Conservation (phyloP, 2,113 vertebrate genomes). For the Hippocampus barbouri region DNA sequence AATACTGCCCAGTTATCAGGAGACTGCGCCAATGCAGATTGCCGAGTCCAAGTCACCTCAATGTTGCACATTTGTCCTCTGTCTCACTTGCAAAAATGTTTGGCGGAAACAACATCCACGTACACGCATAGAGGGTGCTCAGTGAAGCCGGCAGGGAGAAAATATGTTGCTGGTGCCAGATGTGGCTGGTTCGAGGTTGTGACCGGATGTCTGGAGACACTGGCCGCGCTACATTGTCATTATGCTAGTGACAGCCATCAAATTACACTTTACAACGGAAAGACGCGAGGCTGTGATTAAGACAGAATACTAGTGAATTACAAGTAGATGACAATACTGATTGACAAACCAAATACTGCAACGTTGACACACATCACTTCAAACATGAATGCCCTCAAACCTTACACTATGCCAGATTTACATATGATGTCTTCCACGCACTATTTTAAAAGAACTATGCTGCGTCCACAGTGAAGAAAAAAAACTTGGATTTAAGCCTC, state of each 20-base stretch:
- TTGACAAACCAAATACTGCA: conserved; percentile 50
- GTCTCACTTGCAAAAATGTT: not conserved
- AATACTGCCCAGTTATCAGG: conserved; percentile 12
- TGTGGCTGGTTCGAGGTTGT: conserved; percentile 47
- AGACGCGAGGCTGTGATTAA: conserved; percentile 31
- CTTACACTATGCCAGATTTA: conserved; percentile 50
- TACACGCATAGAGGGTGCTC: conserved; percentile 10
- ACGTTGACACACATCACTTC: conserved; percentile 37
- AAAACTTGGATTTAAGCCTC: conserved; percentile 30
- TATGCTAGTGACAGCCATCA: conserved; percentile 56
- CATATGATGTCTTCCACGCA: conserved; percentile 34
- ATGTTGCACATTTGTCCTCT: not conserved
- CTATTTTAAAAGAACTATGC: conserved; percentile 38
- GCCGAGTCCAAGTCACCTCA: not conserved
- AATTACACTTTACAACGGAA: conserved; percentile 36
- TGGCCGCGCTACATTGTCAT: conserved; percentile 63
- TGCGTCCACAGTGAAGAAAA: conserved; percentile 37
- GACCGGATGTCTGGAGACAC: conserved; percentile 42
- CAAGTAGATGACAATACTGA: conserved; percentile 54
- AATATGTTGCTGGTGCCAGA: conserved; percentile 55
- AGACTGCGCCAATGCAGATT: not conserved
- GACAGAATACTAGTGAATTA: conserved; percentile 52
- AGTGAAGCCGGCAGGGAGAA: conserved; percentile 26
- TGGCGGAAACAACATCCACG: conserved; percentile 1
- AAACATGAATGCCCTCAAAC: conserved; percentile 62